Evolutionary conservation across 2,888 invertebrate species (phyloP).

Genomic region (Pandemis cinnamomeana): DNA sequence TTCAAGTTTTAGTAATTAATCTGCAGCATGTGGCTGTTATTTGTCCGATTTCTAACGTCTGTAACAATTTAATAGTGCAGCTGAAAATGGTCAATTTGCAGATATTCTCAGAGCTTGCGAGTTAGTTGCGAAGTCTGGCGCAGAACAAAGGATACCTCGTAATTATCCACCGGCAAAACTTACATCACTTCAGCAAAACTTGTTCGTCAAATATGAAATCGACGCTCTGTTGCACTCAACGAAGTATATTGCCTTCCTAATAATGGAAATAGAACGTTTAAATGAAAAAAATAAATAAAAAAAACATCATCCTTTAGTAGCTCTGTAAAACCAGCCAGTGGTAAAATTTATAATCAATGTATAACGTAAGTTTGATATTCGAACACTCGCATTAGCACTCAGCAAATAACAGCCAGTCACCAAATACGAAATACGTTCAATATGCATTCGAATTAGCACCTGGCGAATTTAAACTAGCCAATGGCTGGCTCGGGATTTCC

Average conservation of each 20-base stretch:
- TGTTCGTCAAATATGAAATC: slow-evolving; percentile 11
- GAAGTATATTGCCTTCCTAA: neutral
- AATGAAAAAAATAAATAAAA: too few species aligned
- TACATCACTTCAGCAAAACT: neutral
- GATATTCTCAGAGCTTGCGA: neutral
- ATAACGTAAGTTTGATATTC: neutral
- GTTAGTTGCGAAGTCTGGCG: slow-evolving; percentile 10
- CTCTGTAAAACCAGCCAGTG: too few species aligned
- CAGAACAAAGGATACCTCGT: slow-evolving; percentile 12
- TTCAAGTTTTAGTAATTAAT: too few species aligned
- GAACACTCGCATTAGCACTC: neutral
- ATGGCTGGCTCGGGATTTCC: slow-evolving; percentile 49
- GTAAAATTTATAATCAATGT: too few species aligned
- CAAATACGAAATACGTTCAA: neutral
- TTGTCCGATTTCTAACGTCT: neutral
- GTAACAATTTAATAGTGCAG: neutral
- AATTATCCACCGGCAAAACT: slow-evolving; percentile 7
- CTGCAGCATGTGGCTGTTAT: too few species aligned
- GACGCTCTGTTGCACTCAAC: neutral
- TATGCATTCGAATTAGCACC: slow-evolving; percentile 59
- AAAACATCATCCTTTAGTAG: too few species aligned
- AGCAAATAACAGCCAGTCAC: neutral
- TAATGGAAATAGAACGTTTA: too few species aligned
- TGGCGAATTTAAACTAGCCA: slow-evolving; percentile 63
- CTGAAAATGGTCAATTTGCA: slow-evolving; percentile 3